phyloP scores from a whole-genome alignment of 2,113 vertebrate genomes.

The Pristiophorus japonicus region DNA sequence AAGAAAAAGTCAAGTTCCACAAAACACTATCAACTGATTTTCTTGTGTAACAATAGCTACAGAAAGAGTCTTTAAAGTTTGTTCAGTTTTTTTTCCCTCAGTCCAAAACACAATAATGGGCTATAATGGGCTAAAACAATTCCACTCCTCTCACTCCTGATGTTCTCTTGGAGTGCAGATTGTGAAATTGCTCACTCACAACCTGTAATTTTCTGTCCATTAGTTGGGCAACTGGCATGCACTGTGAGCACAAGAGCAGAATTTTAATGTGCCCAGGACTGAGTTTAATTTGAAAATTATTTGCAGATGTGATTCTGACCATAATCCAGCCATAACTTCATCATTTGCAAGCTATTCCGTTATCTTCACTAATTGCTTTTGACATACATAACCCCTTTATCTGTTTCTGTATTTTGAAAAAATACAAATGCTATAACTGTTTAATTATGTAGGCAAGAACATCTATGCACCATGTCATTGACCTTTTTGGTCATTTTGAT shows the following conservation, averaged over 20 bases:
- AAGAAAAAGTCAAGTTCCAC: neutral
- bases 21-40: neutral
- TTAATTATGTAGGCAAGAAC: neutral
- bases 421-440: neutral
- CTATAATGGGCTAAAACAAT: neutral
- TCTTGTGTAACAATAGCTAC: neutral
- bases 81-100: neutral
- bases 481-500: neutral
- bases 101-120: neutral
- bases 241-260: neutral
- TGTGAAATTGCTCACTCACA: neutral
- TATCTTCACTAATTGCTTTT: neutral
- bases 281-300: neutral
- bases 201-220: neutral
- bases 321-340: neutral
- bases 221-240: neutral
- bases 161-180: neutral
- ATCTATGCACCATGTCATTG: neutral
- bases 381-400: neutral
- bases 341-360: slow-evolving; percentile 2
- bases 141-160: neutral
- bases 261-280: neutral
- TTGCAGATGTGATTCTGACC: neutral
- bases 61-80: neutral
- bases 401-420: neutral